These are phyloP conservation scores for Rhinophrynus dorsalis DNA, from an alignment of 2,797 vertebrate species.

Conservation along the genomic window DNA sequence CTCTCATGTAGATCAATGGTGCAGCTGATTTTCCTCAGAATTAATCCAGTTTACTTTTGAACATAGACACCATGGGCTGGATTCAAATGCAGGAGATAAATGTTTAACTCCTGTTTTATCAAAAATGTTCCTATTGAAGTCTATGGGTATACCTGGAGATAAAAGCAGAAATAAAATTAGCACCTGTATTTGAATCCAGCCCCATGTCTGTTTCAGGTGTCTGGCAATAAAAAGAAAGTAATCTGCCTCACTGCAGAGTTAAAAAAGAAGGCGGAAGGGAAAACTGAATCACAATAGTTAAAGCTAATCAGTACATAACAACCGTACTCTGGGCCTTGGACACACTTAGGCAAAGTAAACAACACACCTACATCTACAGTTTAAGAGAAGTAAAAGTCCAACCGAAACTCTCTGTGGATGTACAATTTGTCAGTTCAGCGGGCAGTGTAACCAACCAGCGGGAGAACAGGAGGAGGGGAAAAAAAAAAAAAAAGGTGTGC, in stretches of 20 bases:
- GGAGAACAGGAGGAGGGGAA: slow-evolving; percentile 22
- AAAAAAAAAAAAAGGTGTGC: not conserved
- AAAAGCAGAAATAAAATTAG: too few species aligned
- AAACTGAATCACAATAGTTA: slow-evolving; percentile 59
- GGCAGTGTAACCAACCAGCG: rapidly evolving
- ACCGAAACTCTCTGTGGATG: slow-evolving; percentile 15
- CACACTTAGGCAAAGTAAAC: slow-evolving; percentile 77
- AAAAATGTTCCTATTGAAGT: too few species aligned
- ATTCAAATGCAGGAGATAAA: too few species aligned
- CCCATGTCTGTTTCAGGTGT: not conserved
- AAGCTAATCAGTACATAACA: slow-evolving; percentile 72
- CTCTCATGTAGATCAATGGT: too few species aligned
- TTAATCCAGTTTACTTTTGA: too few species aligned
- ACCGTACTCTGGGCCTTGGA: slow-evolving; percentile 63
- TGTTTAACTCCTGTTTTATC: too few species aligned
- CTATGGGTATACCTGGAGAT: too few species aligned
- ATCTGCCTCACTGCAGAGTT: not conserved
- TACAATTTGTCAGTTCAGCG: slow-evolving; percentile 41
- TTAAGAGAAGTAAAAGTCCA: slow-evolving; percentile 60
- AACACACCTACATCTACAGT: slow-evolving; percentile 74
- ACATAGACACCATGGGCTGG: too few species aligned
- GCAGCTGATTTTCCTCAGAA: too few species aligned
- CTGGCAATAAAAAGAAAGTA: not conserved
- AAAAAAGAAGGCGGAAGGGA: slow-evolving; percentile 16
- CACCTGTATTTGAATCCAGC: too few species aligned